Base-by-base conservation (phyloP, 2,113 vertebrate species). In the Coptodon bakossiorum region DNA sequence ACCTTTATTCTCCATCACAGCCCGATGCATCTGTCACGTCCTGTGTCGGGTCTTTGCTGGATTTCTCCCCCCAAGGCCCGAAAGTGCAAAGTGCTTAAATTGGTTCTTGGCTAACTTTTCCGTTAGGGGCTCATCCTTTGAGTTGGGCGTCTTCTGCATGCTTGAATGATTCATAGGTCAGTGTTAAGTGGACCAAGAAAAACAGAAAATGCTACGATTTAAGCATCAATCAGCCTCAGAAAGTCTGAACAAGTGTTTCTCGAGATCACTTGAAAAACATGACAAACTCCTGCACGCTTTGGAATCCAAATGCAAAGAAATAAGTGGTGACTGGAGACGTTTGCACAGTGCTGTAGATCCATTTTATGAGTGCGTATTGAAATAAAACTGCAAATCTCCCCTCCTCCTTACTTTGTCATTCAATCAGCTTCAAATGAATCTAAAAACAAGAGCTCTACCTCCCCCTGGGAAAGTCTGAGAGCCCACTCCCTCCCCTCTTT, bases 321-420 rank as follows among this genome's bases (percentile, higher is more conserved):
- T 6, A 6, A 9, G 8, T 6, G 38, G 66, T 27, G 38, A 43
- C 66, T 71, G 38, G n/a, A 45, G 38, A 73, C 13, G 5, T 45
- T 73, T 73, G 22, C 38, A 66, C 63, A 9, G 38, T 1, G 38
- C 22, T 73, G 1, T 43, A 27, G 71, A 19, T 19, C 9, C 5
- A 57, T 9, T 1, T 19, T 5, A 34, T 12, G 68, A 76, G 24
- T 50, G 9, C 24, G 5, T 19, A 5, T 27, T 45, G 68, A 73
- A 16, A 73, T 73, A 45, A 73, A 6, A 73, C 38, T 45, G 12
- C 9, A 36, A 0, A 0, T 36, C 61, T 2, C 3, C n/a, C 31
- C 59, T 63, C 29, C 9, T 63, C 17, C 59, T 63, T 0, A 66
- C 50, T 31, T 22, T 56, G 29, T 61, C 31, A 9, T 61, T 76